phyloP scores from a whole-genome alignment of 2,888 invertebrate genomes.

The Melangyna quadrimaculata region DNA sequence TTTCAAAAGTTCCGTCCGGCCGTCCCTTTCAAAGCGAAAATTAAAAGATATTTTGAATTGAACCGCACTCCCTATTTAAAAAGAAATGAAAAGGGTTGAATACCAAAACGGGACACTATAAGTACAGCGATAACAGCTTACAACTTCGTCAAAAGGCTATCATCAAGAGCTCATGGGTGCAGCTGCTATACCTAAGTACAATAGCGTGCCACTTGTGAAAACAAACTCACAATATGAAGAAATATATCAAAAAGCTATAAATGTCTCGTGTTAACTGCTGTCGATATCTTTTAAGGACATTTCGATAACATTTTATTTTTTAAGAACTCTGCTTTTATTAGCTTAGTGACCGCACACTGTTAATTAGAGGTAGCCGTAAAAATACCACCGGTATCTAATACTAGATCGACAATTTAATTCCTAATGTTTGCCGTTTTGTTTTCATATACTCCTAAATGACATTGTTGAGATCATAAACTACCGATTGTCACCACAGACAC shows the following conservation, averaged over 20 bases:
- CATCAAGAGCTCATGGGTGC: neutral
- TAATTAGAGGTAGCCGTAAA: neutral
- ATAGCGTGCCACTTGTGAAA: neutral
- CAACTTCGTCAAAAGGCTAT: neutral
- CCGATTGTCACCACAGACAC: slow-evolving; percentile 20
- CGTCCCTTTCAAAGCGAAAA: no score
- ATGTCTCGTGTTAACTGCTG: slow-evolving; percentile 49
- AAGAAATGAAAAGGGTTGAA: no score
- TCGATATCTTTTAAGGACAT: slow-evolving; percentile 18
- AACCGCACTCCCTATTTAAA: no score
- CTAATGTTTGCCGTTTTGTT: neutral
- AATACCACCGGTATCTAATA: neutral
- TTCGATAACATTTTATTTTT: neutral
- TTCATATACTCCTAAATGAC: slow-evolving; percentile 15
- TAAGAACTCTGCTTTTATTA: neutral
- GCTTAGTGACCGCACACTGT: slow-evolving; percentile 3
- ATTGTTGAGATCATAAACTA: slow-evolving; percentile 43
- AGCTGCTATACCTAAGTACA: no score
- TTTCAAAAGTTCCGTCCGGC: no score
- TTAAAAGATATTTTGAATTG: no score
- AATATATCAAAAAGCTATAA: slow-evolving; percentile 30
- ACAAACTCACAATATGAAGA: neutral
- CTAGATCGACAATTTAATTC: slow-evolving; percentile 26
- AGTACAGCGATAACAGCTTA: neutral
- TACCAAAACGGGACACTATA: neutral